Base-by-base conservation (phyloP, 2,888 invertebrate genomes). In the Apamea crenata region DNA sequence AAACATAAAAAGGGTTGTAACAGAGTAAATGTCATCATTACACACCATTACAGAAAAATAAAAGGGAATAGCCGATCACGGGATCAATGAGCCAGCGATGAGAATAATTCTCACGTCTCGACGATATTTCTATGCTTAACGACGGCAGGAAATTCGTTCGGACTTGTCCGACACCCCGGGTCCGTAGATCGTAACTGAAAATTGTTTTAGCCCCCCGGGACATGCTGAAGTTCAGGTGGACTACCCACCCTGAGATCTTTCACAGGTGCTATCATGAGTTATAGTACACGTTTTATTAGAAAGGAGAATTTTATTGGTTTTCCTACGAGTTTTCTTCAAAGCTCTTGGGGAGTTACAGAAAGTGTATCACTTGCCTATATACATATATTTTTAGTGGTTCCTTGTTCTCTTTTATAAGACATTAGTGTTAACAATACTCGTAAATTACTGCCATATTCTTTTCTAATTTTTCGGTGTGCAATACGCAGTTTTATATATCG, bases 221-320 rank as follows among this genome's bases (percentile, higher is more conserved):
- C 87, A 88, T 50, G 75, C 88, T 90, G 89, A 90, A 92, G 89
- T 93, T 93, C 88, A 89, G 87, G 90, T 89, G 87, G 91, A 91
- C 86, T 91, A 71, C 90, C 89, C 87, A 82, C 87, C 91, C 92
- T 93, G 94, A 91, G 94, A 94, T 92, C 92, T 87, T 91, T 91
- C 90, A 92, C 96, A 96, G 95, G 95, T 96, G 96, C 78, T 89
- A 89, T 92, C 93, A 92, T 95, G 94, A 96, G 91, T 94, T 95
- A 96, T 94, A 93, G 94, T 93, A 93, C 90, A 91, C 89, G 91
- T 93, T 94, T 93, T 94, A 93, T 93, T 92, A 92, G 90, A 89
- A 92, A 91, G 91, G 93, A 92, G 93, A 89, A 90, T 88, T 89
- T 82, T 82, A 76, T 77, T 82, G 83, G 85, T 90, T 89, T 85